Base-by-base conservation (phyloP, 2,888 invertebrate species). In the Patella ulyssiponensis region DNA sequence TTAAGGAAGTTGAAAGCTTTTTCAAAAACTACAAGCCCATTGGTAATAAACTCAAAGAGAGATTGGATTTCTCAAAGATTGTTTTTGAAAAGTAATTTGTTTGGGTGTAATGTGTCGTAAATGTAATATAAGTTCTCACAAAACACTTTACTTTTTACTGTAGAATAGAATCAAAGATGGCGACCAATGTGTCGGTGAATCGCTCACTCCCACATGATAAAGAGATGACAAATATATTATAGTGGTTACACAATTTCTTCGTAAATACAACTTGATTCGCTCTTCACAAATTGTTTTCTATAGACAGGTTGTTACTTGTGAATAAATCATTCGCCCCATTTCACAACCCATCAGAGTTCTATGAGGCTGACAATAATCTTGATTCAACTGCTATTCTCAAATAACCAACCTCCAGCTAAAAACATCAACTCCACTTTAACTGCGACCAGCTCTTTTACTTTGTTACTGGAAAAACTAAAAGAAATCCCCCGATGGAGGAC, bases 241-340 rank as follows among this genome's bases (percentile, higher is more conserved):
- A 44, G 44, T 44, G 44, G 23, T 64, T 64, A 64, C 64, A 64
- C 64, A 64, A 64, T 64, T 64, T 64, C 20, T 23, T 23, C 20
- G 64, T 64, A 64, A 64, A 64, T 64, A 64, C 20, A 64, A 64
- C 64, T 64, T 20, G 64, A 64, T 64, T 64, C 64, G 64, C 64
- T 64, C 64, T 23, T 64, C 11, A 64, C 20, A 64, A 64, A 64
- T 64, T 64, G 23, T 64, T 64, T 64, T 64, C 64, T 64, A 23
- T 64, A 14, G 20, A 23, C 23, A 14, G 64, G 11, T 64, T 20
- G 23, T 23, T 64, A 23, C 64, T 64, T 64, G 64, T 23, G 64
- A 64, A 64, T 64, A 64, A 64, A 64, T 64, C 64, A 64, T 64
- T 12, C 64, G 64, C 23, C 64, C 14, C 64, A 64, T 64, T 64